These are phyloP conservation scores for Argyrosomus regius DNA, from an alignment of 2,797 vertebrate genomes.

Conservation along the genomic window DNA sequence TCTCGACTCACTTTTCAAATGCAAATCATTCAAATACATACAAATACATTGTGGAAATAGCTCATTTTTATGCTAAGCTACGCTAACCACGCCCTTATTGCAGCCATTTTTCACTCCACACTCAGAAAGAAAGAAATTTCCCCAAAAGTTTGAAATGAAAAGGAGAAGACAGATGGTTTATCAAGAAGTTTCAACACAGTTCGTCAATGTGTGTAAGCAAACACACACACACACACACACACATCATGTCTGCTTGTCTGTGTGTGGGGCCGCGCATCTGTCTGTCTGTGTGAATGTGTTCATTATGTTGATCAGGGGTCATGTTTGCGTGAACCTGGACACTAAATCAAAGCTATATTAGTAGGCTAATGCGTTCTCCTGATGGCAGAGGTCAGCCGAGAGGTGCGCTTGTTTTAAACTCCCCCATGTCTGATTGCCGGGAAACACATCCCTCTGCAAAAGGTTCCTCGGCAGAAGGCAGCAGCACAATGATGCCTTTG, in stretches of 20 bases:
- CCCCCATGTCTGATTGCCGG: slow-evolving; percentile 67
- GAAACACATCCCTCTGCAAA: slow-evolving; percentile 77
- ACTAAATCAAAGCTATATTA: slow-evolving; percentile 85
- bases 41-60: background rate
- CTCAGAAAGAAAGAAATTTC: slow-evolving; percentile 9
- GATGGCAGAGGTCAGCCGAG: slow-evolving; percentile 81
- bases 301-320: slow-evolving; percentile 82
- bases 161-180: slow-evolving; percentile 50
- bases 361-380: slow-evolving; percentile 72
- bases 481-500: slow-evolving; percentile 82
- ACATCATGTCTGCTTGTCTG: slow-evolving; percentile 8
- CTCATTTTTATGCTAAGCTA: slow-evolving; percentile 25
- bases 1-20: background rate
- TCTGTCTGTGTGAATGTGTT: slow-evolving; percentile 69
- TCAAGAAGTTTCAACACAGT: slow-evolving; percentile 45
- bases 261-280: slow-evolving; percentile 47
- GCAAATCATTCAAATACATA: background rate
- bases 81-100: background rate
- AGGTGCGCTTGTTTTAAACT: slow-evolving; percentile 78
- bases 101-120: background rate
- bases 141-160: slow-evolving; percentile 8
- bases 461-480: slow-evolving; percentile 74
- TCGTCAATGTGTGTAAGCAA: slow-evolving; percentile 58
- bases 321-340: slow-evolving; percentile 81
- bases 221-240: slow-evolving; percentile 24